phyloP scores from a whole-genome alignment of 2,888 invertebrate species.

The Pandemis heparana region DNA sequence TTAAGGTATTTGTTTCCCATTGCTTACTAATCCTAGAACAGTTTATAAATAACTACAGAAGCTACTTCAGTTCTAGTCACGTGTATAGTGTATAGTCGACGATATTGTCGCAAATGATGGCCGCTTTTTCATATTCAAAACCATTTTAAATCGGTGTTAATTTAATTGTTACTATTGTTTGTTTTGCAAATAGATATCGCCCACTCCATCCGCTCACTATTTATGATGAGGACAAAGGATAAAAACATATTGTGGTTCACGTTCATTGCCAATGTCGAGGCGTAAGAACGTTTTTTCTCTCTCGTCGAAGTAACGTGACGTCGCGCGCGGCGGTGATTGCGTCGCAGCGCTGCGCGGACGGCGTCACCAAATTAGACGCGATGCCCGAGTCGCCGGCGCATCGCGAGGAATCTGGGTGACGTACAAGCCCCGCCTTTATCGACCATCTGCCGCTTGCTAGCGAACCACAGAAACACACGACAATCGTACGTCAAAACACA shows the following conservation, averaged over 20 bases:
- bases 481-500: constrained; percentile 58
- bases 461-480: constrained; percentile 65
- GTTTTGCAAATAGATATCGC: constrained; percentile 46
- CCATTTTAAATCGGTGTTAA: constrained; percentile 3
- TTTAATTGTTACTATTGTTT: constrained; percentile 34
- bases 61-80: neutral
- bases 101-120: neutral
- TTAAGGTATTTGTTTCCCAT: neutral
- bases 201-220: constrained; percentile 47
- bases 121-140: neutral
- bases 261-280: constrained; percentile 56
- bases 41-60: neutral
- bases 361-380: constrained; percentile 84
- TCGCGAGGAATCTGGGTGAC: constrained; percentile 69
- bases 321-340: constrained; percentile 60
- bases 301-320: constrained; percentile 48
- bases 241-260: constrained; percentile 46
- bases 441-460: constrained; percentile 56
- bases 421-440: constrained; percentile 71
- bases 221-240: constrained; percentile 43
- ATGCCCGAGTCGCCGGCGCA: constrained; percentile 58
- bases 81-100: neutral
- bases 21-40: neutral
- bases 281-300: constrained; percentile 49
- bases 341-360: constrained; percentile 55